Percentiles rank a stretch among this genome's conserved stretches.
phyloP scores from a whole-genome alignment of 2,888 invertebrate species.

The Xanthorhoe spadicearia region DNA sequence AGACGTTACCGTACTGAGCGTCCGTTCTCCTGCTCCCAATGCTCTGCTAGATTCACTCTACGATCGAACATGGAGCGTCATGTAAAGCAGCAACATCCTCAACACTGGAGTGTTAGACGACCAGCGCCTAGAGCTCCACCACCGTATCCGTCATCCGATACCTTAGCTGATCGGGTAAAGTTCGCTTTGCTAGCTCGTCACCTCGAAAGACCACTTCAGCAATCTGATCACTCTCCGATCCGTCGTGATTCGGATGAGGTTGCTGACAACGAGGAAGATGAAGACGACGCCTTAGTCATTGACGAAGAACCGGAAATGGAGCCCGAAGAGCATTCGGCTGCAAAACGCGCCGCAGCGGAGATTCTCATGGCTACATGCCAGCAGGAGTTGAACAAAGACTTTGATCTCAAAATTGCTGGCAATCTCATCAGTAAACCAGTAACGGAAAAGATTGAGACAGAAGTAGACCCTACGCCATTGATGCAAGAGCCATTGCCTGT shows the following conservation, averaged over 20 bases:
- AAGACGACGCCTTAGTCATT: slow-evolving; percentile 88
- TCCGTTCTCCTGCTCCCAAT: slow-evolving; percentile 95
- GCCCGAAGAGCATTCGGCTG: slow-evolving; percentile 71
- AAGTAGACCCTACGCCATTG: slow-evolving; percentile 68
- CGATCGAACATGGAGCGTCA: slow-evolving; percentile 98
- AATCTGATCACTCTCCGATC: slow-evolving; percentile 70
- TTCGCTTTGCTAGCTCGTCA: slow-evolving; percentile 92
- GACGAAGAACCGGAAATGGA: slow-evolving; percentile 85
- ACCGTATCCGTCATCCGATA: slow-evolving; percentile 67
- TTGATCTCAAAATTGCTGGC: slow-evolving; percentile 83
- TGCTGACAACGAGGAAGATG: slow-evolving; percentile 87
- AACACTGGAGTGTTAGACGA: slow-evolving; percentile 93
- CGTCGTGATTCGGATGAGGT: slow-evolving; percentile 83
- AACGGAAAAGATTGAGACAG: slow-evolving; percentile 77
- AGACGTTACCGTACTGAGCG: slow-evolving; percentile 94
- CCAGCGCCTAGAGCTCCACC: slow-evolving; percentile 76
- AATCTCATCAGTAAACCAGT: slow-evolving; percentile 83
- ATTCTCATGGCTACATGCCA: slow-evolving; percentile 82
- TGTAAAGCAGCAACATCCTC: slow-evolving; percentile 97
- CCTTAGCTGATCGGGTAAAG: slow-evolving; percentile 83
- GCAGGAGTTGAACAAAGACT: slow-evolving; percentile 78
- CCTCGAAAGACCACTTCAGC: slow-evolving; percentile 85
- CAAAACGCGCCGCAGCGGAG: slow-evolving; percentile 85
- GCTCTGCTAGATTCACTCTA: slow-evolving; percentile 94
- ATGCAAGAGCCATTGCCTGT: slow-evolving; percentile 91